Base-by-base conservation (phyloP, 1,140 invertebrate species). In the Zaprionus taronus region DNA sequence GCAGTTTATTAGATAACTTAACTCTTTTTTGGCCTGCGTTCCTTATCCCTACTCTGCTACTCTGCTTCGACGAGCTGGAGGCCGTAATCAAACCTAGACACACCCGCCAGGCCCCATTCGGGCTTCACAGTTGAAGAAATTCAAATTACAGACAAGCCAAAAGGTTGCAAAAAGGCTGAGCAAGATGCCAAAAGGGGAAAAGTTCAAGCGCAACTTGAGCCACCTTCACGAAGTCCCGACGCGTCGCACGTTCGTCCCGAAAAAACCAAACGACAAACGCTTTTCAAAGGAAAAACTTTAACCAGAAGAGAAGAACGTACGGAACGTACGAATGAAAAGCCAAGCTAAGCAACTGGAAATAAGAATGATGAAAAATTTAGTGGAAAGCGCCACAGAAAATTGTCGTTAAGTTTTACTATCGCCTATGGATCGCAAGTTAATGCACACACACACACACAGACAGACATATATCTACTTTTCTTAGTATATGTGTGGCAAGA, bases 101-200 rank as follows among this genome's bases (percentile, higher is more conserved):
- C 7, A 51, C 51, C 77, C 80, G 28, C 44, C n/a, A 34, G 65
- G 14, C 26, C 55, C 26, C 6, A 22, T 49, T 67, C 26, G n/a
- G 55, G 63, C 79, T 83, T 90, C 71, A 89, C 84, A 89, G 84
- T 90, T 84, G 71, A 81, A 74, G 79, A 90, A 81, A 89, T 90
- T 89, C 85, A 89, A 89, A 89, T 89, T 89, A 89, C 81, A 86
- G 83, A 22, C 56, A 74, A 63, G 62, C 77, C 72, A 71, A 83
- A 81, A 87, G 80, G 83, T 77, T 77, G 83, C 66, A 73, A 77
- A 72, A 69, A 65, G 61, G 36, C 38, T 17, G 56, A 26, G 34
- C 31, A 15, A 71, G 47, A 31, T 72, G 70, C 49, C 74, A 74
- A 84, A 85, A 84, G 80, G 71, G 70, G 66, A 81, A 85, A 84